Percentiles rank a stretch among this genome's conserved stretches.
Evolutionary conservation across 37 sponge, comb jelly and placozoan species (phyloP).

Genomic region (Oscarella lobularis): DNA sequence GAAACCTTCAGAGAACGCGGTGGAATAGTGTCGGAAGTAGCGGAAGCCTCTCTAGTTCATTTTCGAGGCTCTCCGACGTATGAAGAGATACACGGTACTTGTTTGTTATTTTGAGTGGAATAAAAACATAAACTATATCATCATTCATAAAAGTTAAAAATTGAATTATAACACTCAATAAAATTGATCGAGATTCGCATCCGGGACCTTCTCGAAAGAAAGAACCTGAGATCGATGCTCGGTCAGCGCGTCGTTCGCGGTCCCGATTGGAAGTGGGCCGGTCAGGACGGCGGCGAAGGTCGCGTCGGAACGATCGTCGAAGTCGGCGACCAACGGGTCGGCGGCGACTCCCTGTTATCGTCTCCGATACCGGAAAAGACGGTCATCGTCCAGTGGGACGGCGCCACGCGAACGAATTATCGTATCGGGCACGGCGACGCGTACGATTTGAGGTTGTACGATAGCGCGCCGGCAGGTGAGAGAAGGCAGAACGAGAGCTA

Average conservation of each 20-base stretch:
- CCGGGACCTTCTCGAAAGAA: neutral
- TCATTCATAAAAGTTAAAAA: too few relatives aligned
- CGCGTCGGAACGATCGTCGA: slow-evolving; percentile 67
- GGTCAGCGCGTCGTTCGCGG: slow-evolving; percentile 72
- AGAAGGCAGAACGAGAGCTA: too few relatives aligned
- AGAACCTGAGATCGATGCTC: slow-evolving; percentile 20
- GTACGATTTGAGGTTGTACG: slow-evolving; percentile 51
- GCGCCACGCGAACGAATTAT: slow-evolving; percentile 55
- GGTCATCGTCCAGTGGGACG: slow-evolving; percentile 78
- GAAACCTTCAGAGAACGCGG: too few relatives aligned
- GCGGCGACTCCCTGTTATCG: neutral
- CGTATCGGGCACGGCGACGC: slow-evolving; percentile 41
- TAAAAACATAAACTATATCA: too few relatives aligned
- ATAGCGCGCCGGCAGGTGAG: slow-evolving; percentile 44
- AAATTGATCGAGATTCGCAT: too few relatives aligned
- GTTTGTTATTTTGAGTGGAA: too few relatives aligned
- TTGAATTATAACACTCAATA: too few relatives aligned
- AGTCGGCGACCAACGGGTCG: slow-evolving; percentile 4
- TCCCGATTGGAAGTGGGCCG: slow-evolving; percentile 73
- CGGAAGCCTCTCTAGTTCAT: too few relatives aligned
- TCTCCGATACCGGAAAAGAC: slow-evolving; percentile 5
- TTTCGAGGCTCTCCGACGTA: too few relatives aligned
- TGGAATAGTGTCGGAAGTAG: too few relatives aligned
- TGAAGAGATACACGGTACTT: too few relatives aligned
- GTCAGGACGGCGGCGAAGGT: slow-evolving; percentile 79